Base-by-base conservation (phyloP, 2,797 vertebrate species). In the Spatula clypeata region DNA sequence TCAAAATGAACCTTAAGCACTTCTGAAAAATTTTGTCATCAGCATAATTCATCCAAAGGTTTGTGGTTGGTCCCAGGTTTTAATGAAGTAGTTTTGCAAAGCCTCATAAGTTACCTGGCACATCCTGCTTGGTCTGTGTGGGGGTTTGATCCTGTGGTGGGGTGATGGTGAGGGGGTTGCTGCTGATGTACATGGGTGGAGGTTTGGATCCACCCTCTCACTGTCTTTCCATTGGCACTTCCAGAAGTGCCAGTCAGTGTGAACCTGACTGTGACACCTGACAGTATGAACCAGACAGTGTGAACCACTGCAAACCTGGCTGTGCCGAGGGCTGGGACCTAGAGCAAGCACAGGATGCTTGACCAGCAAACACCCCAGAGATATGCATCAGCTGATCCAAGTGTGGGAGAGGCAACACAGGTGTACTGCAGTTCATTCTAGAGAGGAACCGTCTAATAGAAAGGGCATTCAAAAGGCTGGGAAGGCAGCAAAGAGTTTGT, bases 381-480 rank as follows among this genome's bases (percentile, higher is more conserved):
- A 77, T 58, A 8, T 4, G 32, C 17, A 12, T 1, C 47, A 45
- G 20, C 11, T 31, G 27, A 11, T 60, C 47, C 2, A 13, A 26
- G 21, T 6, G 8, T 57, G 40, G 23, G 47, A 73, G 55, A 74
- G 45, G 23, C 34, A 58, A 7, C 0, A 0, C 18, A 29, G 38
- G 6, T 36, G 18, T 34, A 4, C 51, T 29, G 1, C 17, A 23
- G 21, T 49, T 62, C 17, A 0, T 61, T 42, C 34, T 29, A 13
- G 44, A n/a, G 44, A 29, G 36, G 34, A 67, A 29, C 19, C 17
- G 1, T 34, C 54, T 20, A 19, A n/a, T 2, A 65, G 65, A 38
- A 24, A 4, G 5, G 7, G 20, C 2, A 7, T 24, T 79, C 13
- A 29, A 0, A 11, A n/a, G 18, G 3, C 4, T 74, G 55, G 27